phyloP scores from a whole-genome alignment of 2,797 vertebrate species.

The Sebastes alutus region DNA sequence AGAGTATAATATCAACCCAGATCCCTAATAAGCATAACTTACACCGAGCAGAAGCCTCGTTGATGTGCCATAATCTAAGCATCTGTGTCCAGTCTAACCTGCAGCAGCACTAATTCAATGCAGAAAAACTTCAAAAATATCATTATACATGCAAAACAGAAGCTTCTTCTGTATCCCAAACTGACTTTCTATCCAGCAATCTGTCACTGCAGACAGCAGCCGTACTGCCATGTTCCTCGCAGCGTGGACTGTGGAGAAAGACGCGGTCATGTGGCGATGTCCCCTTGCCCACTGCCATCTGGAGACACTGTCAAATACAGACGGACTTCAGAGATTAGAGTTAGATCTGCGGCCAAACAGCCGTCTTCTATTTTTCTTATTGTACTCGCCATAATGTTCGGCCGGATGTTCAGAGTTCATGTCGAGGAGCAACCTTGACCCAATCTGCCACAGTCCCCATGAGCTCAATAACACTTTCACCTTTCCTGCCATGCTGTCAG shows the following conservation, averaged over 20 bases:
- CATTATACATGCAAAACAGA: not conserved
- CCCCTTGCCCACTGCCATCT: conserved; percentile 74
- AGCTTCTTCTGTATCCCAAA: not conserved
- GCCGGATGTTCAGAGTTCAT: conserved; percentile 65
- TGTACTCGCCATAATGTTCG: conserved; percentile 38
- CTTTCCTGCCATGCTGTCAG: conserved; percentile 53
- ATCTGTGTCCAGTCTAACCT: not conserved
- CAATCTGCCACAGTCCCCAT: conserved; percentile 55
- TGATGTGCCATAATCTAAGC: not conserved
- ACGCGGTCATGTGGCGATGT: conserved; percentile 58
- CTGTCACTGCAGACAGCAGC: conserved; percentile 62
- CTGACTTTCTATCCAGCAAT: conserved; percentile 52
- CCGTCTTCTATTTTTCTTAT: conserved; percentile 27
- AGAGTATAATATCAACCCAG: not conserved
- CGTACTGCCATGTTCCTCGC: conserved; percentile 44
- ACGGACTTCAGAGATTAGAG: conserved; percentile 50
- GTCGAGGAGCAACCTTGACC: conserved; percentile 55
- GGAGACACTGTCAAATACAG: conserved; percentile 67
- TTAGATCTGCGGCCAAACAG: conserved; percentile 54
- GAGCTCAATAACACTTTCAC: conserved; percentile 40
- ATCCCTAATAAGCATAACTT: not conserved
- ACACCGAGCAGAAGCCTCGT: not conserved
- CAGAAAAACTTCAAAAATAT: not conserved
- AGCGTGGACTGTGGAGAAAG: conserved; percentile 39
- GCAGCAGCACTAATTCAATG: not conserved